phyloP scores from a whole-genome alignment of 2,113 vertebrate species.

The Etheostoma cragini region DNA sequence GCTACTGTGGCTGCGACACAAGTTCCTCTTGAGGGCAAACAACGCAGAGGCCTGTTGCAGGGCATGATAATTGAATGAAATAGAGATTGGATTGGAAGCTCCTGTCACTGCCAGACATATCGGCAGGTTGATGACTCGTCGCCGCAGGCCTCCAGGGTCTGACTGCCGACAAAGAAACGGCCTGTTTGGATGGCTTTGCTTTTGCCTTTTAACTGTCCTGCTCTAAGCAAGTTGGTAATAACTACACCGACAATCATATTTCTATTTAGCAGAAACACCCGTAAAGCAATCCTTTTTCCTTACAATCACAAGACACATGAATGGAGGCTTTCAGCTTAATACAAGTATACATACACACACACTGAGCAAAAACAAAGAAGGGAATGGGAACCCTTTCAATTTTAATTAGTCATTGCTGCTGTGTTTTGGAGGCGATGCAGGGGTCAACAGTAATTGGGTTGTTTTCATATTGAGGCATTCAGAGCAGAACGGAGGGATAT shows the following conservation, averaged over 20 bases:
- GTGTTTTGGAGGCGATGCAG: slow-evolving; percentile 75
- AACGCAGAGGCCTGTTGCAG: slow-evolving; percentile 65
- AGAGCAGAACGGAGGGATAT: slow-evolving; percentile 79
- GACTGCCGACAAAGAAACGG: slow-evolving; percentile 57
- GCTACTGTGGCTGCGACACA: slow-evolving; percentile 43
- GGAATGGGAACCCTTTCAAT: slow-evolving; percentile 73
- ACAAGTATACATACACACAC: slow-evolving; percentile 32
- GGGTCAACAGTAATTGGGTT: slow-evolving; percentile 83
- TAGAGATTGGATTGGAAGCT: slow-evolving; percentile 78
- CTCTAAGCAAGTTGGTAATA: slow-evolving; percentile 28
- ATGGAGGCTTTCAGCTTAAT: slow-evolving; percentile 42
- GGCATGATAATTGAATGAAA: slow-evolving; percentile 78
- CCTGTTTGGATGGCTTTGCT: slow-evolving; percentile 48
- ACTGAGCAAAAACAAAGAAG: slow-evolving; percentile 69
- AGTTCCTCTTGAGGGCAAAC: slow-evolving; percentile 68
- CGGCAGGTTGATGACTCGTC: slow-evolving; percentile 69
- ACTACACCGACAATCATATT: slow-evolving; percentile 19
- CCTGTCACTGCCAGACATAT: slow-evolving; percentile 76
- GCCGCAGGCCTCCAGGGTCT: slow-evolving; percentile 47
- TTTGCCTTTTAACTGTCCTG: slow-evolving; percentile 52
- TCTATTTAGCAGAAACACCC: slow-evolving; percentile 17
- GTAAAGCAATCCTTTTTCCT: slow-evolving; percentile 2
- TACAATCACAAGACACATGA: slow-evolving; percentile 12
- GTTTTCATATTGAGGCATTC: slow-evolving; percentile 80
- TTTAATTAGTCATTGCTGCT: slow-evolving; percentile 81